A percentile compares a stretch with the other conserved stretches of the same genome.
Evolutionary conservation across 2,797 vertebrate genomes (phyloP).

Genomic region (Gymnothorax reevesii): DNA sequence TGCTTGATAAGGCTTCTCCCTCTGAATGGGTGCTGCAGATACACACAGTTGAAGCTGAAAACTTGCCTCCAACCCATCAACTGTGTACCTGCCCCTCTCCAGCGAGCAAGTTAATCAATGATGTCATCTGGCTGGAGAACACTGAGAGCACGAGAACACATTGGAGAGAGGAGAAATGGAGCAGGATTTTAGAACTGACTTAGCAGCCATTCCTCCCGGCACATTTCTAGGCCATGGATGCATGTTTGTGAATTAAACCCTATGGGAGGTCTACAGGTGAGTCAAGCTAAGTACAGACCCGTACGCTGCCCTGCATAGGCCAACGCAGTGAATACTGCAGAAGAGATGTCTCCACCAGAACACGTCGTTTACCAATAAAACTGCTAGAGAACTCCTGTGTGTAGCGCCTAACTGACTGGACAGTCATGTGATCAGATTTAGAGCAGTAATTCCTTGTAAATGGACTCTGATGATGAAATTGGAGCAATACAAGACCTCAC

Average conservation of each 20-base stretch:
- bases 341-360: not conserved
- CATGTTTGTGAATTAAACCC: not conserved
- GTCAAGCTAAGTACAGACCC: too few species aligned
- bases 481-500: too few species aligned
- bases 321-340: too few species aligned
- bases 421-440: too few species aligned
- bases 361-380: not conserved
- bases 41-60: not conserved
- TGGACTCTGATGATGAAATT: too few species aligned
- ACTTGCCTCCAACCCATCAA: not conserved
- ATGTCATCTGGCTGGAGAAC: not conserved
- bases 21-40: not conserved
- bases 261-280: not conserved
- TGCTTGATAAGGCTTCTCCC: slow-evolving; percentile 58
- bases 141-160: not conserved
- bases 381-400: not conserved
- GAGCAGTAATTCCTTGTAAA: too few species aligned
- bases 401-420: too few species aligned
- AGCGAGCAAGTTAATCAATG: not conserved
- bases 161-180: not conserved
- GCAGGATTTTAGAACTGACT: not conserved
- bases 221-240: not conserved
- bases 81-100: not conserved
- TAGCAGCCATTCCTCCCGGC: not conserved
- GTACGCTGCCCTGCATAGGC: not conserved